Evolutionary conservation across 2,113 vertebrate species (phyloP), one percentile per base, ranked within the genome.

Genomic region (Lepidothrix coronata): DNA sequence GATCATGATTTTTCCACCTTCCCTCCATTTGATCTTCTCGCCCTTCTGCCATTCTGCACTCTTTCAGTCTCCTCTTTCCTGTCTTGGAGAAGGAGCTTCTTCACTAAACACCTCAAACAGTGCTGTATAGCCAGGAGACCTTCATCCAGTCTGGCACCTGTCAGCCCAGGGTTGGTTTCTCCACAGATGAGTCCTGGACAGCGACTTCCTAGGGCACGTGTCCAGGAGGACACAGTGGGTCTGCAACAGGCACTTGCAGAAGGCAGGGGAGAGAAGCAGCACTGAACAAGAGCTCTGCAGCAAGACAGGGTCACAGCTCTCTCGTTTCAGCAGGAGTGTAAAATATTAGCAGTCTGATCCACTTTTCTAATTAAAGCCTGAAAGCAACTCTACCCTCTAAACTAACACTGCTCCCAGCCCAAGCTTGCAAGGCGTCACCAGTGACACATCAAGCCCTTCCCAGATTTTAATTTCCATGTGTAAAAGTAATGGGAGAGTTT

Each of bases 201-300:
- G 21, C 8, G 18, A 4, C 9, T 46, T 72, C 39, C n/a, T 51
- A 44, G 44, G 27, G 18, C 44, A 63, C 0, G 0, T 30, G 23
- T 55, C 58, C 43, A 31, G 58, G 22, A 55, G 76, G 67, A 79
- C 54, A 63, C 25, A 2, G 17, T 2, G 39, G 9, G 41, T 81
- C 20, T 71, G 25, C 65, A 59, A 6, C 18, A 61, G 44, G 35
- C 27, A 30, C 31, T 1, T 1, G 27, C 11, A 18, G 81, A 82
- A 65, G 43, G 6, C 59, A 54, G 46, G 7, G 22, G 24, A 33
- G 8, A 52, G 72, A 46, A 41, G n/a, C 5, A 73, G 21, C 67
- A 5, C 22, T 9, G 44, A 88, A 31, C 18, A 44, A 54, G 35
- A 19, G 27, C 33, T 39, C 41, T 43, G 37, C 76, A 71, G 68